Evolutionary conservation across 1,140 invertebrate genomes (phyloP).

Genomic region (Drosophila repleta): DNA sequence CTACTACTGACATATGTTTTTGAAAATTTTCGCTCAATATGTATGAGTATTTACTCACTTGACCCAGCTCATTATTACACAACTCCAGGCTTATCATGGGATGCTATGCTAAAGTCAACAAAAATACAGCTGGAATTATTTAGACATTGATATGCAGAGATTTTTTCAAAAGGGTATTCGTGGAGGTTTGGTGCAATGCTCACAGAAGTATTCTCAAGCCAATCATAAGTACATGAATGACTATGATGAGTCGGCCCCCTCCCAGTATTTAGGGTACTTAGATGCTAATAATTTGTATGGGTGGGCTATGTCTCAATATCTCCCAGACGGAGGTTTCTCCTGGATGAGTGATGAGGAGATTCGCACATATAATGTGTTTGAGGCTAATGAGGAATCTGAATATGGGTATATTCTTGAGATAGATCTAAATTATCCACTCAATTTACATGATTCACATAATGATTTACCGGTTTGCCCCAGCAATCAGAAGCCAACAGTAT

Average conservation of each 20-base stretch:
- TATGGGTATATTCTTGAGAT: slow-evolving; percentile 2
- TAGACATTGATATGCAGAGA: slow-evolving; percentile 82
- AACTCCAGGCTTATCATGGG: slow-evolving; percentile 42
- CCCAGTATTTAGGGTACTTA: slow-evolving; percentile 84
- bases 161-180: no score
- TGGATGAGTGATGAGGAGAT: slow-evolving; percentile 40
- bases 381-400: slow-evolving; percentile 59
- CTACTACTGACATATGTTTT: slow-evolving; percentile 32
- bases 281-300: slow-evolving; percentile 85
- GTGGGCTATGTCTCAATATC: slow-evolving; percentile 23
- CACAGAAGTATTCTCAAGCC: slow-evolving; percentile 82
- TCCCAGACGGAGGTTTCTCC: slow-evolving; percentile 7
- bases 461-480: slow-evolving; percentile 9
- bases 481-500: neutral
- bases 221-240: slow-evolving; percentile 84
- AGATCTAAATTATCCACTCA: neutral
- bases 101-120: slow-evolving; percentile 83
- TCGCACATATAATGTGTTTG: slow-evolving; percentile 84
- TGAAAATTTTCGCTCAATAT: slow-evolving; percentile 24
- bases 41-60: no score
- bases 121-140: slow-evolving; percentile 84
- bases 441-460: neutral
- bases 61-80: no score
- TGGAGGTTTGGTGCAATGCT: slow-evolving; percentile 81
- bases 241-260: slow-evolving; percentile 78